Percentiles rank a stretch among this genome's conserved stretches.
Evolutionary conservation across 2,888 invertebrate species (phyloP).

Genomic region (Euphydryas editha): DNA sequence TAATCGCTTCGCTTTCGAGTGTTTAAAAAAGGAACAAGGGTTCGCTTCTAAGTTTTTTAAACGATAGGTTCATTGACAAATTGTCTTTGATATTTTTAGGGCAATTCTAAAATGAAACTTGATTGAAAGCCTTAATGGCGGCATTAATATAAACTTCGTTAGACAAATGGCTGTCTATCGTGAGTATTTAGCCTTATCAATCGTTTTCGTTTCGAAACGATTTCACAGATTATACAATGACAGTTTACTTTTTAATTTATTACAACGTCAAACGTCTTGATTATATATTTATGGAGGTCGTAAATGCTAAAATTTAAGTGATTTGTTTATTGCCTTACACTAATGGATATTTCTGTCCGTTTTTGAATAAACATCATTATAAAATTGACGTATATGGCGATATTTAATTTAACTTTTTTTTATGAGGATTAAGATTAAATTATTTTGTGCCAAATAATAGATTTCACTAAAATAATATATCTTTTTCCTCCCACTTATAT

Average conservation of each 20-base stretch:
- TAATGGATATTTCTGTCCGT: constrained; percentile 17
- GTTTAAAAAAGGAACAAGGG: constrained; percentile 21
- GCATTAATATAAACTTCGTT: constrained; percentile 30
- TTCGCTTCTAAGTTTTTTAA: constrained; percentile 53
- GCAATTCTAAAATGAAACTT: constrained; percentile 53
- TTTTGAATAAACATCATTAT: neutral
- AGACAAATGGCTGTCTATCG: constrained; percentile 32
- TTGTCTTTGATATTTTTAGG: constrained; percentile 49
- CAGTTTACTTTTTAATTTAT: constrained; percentile 35
- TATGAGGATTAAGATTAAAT: neutral
- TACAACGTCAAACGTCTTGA: constrained; percentile 29
- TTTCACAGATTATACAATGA: constrained; percentile 34
- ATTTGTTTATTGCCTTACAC: constrained; percentile 24
- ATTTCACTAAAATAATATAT: too few species aligned
- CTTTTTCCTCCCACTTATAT: neutral
- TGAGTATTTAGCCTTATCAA: constrained; percentile 36
- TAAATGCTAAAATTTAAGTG: constrained; percentile 32
- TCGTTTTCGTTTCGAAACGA: constrained; percentile 32
- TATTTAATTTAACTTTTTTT: neutral
- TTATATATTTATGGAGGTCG: constrained; percentile 35
- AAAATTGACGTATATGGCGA: constrained; percentile 1
- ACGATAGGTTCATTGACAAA: constrained; percentile 55
- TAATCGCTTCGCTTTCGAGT: constrained; percentile 29
- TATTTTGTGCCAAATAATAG: constrained; percentile 4
- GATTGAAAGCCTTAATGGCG: constrained; percentile 34